phyloP scores from a whole-genome alignment of 1,140 invertebrate genomes.

The Macrobrachium nipponense region DNA sequence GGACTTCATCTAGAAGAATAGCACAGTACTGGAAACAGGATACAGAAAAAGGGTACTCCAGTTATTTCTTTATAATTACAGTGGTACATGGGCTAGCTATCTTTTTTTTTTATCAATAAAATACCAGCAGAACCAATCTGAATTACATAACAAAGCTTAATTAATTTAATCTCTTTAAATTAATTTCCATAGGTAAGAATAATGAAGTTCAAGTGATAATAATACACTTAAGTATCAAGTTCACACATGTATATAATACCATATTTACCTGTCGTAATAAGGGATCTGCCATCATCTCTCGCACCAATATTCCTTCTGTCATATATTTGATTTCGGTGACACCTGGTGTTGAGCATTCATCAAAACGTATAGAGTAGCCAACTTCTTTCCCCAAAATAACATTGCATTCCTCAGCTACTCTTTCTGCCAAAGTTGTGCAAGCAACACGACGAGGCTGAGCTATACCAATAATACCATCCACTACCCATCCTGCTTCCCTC shows the following conservation, averaged over 20 bases:
- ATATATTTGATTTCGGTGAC: slow-evolving; percentile 93
- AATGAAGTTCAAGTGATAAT: too few species aligned
- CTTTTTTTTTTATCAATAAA: too few species aligned
- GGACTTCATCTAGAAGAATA: slow-evolving; percentile 96
- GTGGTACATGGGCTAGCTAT: too few species aligned
- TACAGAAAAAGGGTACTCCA: background rate
- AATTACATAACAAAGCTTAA: too few species aligned
- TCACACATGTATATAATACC: background rate
- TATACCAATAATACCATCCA: slow-evolving; percentile 81
- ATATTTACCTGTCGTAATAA: slow-evolving; percentile 75
- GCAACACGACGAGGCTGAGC: slow-evolving; percentile 94
- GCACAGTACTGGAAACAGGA: slow-evolving; percentile 79
- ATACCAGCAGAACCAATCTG: too few species aligned
- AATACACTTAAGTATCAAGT: background rate
- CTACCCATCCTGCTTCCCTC: slow-evolving; percentile 88
- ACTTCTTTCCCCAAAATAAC: slow-evolving; percentile 83
- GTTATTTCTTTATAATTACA: too few species aligned
- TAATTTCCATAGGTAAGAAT: too few species aligned
- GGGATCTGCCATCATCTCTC: slow-evolving; percentile 96
- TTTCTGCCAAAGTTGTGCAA: slow-evolving; percentile 86
- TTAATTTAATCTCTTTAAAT: too few species aligned
- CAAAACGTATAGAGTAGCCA: slow-evolving; percentile 94
- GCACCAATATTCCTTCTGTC: slow-evolving; percentile 94
- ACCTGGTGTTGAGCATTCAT: slow-evolving; percentile 77
- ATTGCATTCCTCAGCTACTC: slow-evolving; percentile 92